These are phyloP conservation scores for Xyliphius kryptos DNA, from an alignment of 2,113 vertebrate genomes.

Conservation along the genomic window DNA sequence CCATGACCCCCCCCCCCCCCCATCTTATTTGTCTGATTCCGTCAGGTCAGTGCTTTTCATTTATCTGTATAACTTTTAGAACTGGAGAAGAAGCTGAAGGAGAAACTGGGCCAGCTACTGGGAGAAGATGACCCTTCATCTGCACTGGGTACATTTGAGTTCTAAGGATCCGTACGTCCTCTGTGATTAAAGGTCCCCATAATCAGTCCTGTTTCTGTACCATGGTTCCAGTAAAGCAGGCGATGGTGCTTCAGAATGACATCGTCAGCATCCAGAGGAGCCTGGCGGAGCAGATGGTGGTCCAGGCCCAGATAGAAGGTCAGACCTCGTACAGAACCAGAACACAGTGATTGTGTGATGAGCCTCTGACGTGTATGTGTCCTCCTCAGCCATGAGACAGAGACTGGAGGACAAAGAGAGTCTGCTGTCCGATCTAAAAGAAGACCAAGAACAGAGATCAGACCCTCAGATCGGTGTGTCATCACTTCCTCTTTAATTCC, in stretches of 20 bases:
- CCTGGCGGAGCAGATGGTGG: background rate
- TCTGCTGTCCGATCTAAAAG: background rate
- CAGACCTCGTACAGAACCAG: background rate
- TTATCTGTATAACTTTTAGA: background rate
- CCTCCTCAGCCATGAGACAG: background rate
- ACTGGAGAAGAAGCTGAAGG: slow-evolving; percentile 1
- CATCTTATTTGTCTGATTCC: too few relatives aligned
- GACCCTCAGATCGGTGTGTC: background rate
- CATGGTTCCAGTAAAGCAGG: background rate
- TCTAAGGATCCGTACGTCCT: background rate
- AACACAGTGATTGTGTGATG: too few relatives aligned
- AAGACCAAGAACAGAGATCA: background rate
- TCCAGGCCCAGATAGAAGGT: background rate
- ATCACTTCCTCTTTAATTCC: background rate
- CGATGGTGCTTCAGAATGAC: background rate
- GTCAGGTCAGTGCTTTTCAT: background rate
- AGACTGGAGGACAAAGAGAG: background rate
- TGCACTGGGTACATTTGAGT: background rate
- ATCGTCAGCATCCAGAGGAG: background rate
- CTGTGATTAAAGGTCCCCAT: background rate
- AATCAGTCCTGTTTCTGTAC: background rate
- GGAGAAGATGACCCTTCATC: background rate
- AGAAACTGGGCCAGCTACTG: background rate
- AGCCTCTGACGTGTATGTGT: too few relatives aligned
- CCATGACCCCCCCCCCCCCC: too few relatives aligned